These are phyloP conservation scores for Shinisaurus crocodilurus DNA, from an alignment of 2,113 vertebrate genomes.

Conservation along the genomic window DNA sequence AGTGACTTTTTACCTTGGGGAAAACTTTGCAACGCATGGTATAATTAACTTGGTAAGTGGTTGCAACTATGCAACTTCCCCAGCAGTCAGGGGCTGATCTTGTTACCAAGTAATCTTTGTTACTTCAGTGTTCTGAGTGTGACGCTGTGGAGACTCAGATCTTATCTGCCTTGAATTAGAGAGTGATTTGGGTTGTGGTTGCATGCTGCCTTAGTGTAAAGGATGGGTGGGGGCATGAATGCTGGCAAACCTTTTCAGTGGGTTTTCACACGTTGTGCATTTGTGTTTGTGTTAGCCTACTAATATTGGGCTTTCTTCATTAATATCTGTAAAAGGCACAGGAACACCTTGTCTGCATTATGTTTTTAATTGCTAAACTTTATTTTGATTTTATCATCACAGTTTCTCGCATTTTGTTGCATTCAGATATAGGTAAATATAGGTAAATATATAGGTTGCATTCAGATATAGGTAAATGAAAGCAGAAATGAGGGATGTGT, in stretches of 20 bases:
- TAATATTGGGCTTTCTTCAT: neutral
- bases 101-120: neutral
- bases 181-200: slow-evolving; percentile 3
- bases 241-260: neutral
- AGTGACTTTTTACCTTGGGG: slow-evolving; percentile 2
- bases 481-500: neutral
- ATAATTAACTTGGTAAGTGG: neutral
- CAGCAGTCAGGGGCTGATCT: slow-evolving; percentile 47
- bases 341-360: neutral
- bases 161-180: slow-evolving; percentile 11
- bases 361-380: neutral
- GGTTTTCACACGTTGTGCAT: slow-evolving; percentile 2
- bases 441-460: no score
- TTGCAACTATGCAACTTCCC: slow-evolving; percentile 22
- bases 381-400: neutral
- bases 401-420: neutral
- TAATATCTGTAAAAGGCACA: neutral
- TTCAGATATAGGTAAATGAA: neutral
- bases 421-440: neutral
- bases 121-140: slow-evolving; percentile 15
- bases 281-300: neutral
- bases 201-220: neutral
- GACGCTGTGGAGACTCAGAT: slow-evolving; percentile 29
- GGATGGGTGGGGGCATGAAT: neutral
- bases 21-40: neutral